These are phyloP conservation scores for Zosterops lateralis DNA, from an alignment of 2,113 vertebrate genomes.

Conservation along the genomic window DNA sequence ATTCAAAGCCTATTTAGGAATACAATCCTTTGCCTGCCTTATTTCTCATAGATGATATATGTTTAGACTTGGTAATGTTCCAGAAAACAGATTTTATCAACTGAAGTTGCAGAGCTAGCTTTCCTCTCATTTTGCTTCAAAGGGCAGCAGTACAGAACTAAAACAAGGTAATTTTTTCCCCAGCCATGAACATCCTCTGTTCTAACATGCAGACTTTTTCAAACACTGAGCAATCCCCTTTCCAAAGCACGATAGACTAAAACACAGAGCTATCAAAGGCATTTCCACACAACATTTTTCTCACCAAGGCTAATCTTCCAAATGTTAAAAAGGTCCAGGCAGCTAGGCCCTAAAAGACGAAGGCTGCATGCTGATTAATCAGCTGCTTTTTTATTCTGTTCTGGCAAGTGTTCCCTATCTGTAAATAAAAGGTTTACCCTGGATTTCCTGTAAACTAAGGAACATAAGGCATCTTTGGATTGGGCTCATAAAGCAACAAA, in stretches of 20 bases:
- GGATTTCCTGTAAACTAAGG: constrained; percentile 67
- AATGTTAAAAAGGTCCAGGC: constrained; percentile 57
- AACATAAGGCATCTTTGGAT: constrained; percentile 63
- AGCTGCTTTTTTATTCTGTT: constrained; percentile 63
- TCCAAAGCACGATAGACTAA: constrained; percentile 67
- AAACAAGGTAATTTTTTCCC: constrained; percentile 66
- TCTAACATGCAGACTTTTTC: constrained; percentile 60
- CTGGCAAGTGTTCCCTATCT: constrained; percentile 68
- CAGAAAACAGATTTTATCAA: constrained; percentile 75
- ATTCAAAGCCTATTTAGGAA: constrained; percentile 67
- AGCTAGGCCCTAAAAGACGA: constrained; percentile 64
- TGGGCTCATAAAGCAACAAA: constrained; percentile 54
- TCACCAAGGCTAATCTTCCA: constrained; percentile 63
- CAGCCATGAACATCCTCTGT: constrained; percentile 58
- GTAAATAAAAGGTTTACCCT: constrained; percentile 74
- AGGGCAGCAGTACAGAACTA: constrained; percentile 62
- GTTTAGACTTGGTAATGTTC: constrained; percentile 66
- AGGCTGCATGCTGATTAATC: constrained; percentile 75
- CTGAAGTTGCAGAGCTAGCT: constrained; percentile 63
- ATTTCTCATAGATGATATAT: constrained; percentile 66
- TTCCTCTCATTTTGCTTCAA: constrained; percentile 75
- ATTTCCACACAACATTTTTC: constrained; percentile 68
- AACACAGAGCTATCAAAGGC: constrained; percentile 73
- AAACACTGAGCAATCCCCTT: constrained; percentile 47
- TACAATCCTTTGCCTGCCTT: constrained; percentile 65